These are phyloP conservation scores for Halocynthia roretzi DNA, from an alignment of 23 tunicate genomes.

Conservation along the genomic window DNA sequence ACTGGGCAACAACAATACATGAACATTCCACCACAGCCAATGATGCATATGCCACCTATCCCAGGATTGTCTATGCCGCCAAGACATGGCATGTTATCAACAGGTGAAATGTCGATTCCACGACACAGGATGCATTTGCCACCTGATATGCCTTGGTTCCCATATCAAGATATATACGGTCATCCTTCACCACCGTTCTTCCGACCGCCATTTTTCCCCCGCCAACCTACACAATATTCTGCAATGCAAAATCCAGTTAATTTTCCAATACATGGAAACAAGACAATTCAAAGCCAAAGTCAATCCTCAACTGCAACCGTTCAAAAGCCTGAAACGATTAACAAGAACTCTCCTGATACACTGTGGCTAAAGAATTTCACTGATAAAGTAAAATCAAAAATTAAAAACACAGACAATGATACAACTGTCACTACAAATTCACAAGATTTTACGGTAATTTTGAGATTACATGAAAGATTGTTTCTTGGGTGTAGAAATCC, in stretches of 20 bases:
- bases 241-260: background rate
- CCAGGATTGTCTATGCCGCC: background rate
- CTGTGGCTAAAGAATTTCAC: background rate
- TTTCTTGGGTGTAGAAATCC: too few species aligned
- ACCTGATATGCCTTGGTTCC: background rate
- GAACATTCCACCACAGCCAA: too few species aligned
- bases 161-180: background rate
- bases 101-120: too few species aligned
- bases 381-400: background rate
- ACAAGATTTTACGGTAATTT: too few species aligned
- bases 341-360: background rate
- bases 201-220: conserved; percentile 5
- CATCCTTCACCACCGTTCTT: background rate
- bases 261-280: background rate
- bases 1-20: too few species aligned
- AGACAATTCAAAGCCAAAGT: background rate
- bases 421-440: background rate
- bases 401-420: background rate
- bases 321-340: background rate
- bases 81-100: background rate
- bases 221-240: background rate
- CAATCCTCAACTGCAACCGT: background rate
- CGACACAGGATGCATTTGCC: background rate
- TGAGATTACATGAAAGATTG: too few species aligned
- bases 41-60: background rate